These are phyloP conservation scores for Indicator indicator DNA, from an alignment of 2,113 vertebrate genomes.

Conservation along the genomic window DNA sequence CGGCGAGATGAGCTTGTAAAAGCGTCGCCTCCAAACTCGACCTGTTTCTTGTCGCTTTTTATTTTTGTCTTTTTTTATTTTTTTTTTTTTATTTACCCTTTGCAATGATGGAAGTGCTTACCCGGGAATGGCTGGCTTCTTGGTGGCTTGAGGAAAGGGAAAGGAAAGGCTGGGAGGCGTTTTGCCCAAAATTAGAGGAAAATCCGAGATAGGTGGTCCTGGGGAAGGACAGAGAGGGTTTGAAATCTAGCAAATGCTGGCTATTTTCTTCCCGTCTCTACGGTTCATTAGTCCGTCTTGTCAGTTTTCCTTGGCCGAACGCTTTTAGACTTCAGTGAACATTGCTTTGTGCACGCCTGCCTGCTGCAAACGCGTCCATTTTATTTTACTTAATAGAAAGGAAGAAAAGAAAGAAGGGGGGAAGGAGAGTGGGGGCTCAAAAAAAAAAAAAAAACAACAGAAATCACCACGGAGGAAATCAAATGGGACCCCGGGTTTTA, in stretches of 20 bases:
- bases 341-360: slow-evolving; percentile 86
- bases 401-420: not conserved
- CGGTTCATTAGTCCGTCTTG: slow-evolving; percentile 93
- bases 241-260: slow-evolving; percentile 85
- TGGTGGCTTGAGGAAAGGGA: slow-evolving; percentile 17
- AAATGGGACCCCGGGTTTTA: slow-evolving; percentile 59
- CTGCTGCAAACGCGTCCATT: slow-evolving; percentile 75
- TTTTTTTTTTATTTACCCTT: slow-evolving; percentile 81
- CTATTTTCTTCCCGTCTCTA: slow-evolving; percentile 86
- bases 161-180: not conserved
- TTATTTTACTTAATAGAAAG: slow-evolving; percentile 73
- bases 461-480: slow-evolving; percentile 9
- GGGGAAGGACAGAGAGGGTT: slow-evolving; percentile 72
- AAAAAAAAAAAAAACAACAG: not conserved
- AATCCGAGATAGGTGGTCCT: slow-evolving; percentile 81
- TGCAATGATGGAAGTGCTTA: slow-evolving; percentile 69
- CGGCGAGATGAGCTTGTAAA: slow-evolving; percentile 91
- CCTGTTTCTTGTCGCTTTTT: slow-evolving; percentile 97
- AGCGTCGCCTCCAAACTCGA: slow-evolving; percentile 92
- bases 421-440: not conserved
- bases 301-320: slow-evolving; percentile 88
- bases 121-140: slow-evolving; percentile 53
- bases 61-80: slow-evolving; percentile 80
- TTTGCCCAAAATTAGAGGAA: slow-evolving; percentile 65
- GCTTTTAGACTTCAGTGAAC: slow-evolving; percentile 93